Conservation (phyloP, 2,113 vertebrate species). For the Psophia crepitans region DNA sequence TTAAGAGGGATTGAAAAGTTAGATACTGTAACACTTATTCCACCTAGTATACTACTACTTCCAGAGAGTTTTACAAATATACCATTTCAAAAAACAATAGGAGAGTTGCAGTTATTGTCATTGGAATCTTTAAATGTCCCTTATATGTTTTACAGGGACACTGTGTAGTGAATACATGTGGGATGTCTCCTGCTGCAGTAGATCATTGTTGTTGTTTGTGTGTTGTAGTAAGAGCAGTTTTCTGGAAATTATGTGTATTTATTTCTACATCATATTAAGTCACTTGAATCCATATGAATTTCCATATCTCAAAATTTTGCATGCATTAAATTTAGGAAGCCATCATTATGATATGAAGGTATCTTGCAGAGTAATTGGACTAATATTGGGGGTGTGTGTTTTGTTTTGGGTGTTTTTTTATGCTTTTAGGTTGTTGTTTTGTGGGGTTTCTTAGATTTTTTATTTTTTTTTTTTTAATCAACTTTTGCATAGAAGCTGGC, state of each 20-base stretch:
- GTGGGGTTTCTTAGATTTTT: too few species aligned
- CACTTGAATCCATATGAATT: background rate
- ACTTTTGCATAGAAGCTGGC: background rate
- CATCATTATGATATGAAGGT: background rate
- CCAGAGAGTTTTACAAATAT: background rate
- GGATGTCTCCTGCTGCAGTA: background rate
- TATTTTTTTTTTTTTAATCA: background rate
- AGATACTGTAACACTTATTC: background rate
- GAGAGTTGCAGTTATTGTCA: background rate
- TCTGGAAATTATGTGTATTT: background rate
- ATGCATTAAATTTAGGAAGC: background rate
- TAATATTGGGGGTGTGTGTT: rapidly evolving
- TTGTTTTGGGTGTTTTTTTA: background rate
- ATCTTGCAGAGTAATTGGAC: background rate
- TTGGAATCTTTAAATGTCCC: background rate
- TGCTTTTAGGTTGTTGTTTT: background rate
- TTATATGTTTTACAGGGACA: background rate
- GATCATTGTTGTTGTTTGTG: background rate
- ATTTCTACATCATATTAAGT: background rate
- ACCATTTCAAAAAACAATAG: background rate
- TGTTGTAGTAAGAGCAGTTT: background rate
- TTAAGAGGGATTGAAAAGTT: background rate
- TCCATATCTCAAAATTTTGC: background rate
- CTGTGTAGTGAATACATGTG: background rate
- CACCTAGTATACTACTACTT: background rate